Base-by-base conservation (phyloP, 2,888 invertebrate genomes). In the Trichopoda pennipes region DNA sequence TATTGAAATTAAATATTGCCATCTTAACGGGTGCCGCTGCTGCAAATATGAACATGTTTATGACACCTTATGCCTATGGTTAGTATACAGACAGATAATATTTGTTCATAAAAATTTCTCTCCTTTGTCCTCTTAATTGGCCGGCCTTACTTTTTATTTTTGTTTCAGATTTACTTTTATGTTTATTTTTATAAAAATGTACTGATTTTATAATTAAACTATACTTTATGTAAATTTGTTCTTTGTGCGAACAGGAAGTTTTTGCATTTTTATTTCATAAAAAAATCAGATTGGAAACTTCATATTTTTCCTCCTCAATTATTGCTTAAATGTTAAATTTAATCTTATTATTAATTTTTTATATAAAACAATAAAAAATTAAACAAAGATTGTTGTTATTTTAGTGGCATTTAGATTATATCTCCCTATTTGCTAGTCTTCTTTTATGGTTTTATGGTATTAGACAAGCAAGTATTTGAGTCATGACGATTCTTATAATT, bases 21-120 rank as follows among this genome's bases (percentile, higher is more conserved):
- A 38, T 58, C 42, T 53, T 44, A 60, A 35, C 58, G 53, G 38
- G 51, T 60, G 83, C 88, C 87, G 90, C 90, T 90, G 90, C 89
- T 90, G 90, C 89, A 88, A 90, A 86, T 84, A 91, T 91, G 90
- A 91, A 87, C 86, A 88, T 88, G 77, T 91, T 90, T 86, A 88
- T 89, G 88, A 88, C 88, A 88, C 87, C 87, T 78, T 88, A 88
- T 86, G 87, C 88, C 84, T 91, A 90, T 86, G 91, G 91, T 91
- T 90, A 90, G 91, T 91, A 90, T 87, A 2, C 10, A 23, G 17
- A 49, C 49, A 19, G 63, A 47, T 44, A 23, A 14, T 17, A 76
- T 42, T 35, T 55, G 35, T 60, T 16, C 12, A 7, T 7, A 38
- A 38, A 38, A 38, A 38, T 74, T 55, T 75, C 64, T 53, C 56